These are phyloP conservation scores for Ctenomys sociabilis DNA, from an alignment of 2,113 vertebrate species.

Conservation along the genomic window DNA sequence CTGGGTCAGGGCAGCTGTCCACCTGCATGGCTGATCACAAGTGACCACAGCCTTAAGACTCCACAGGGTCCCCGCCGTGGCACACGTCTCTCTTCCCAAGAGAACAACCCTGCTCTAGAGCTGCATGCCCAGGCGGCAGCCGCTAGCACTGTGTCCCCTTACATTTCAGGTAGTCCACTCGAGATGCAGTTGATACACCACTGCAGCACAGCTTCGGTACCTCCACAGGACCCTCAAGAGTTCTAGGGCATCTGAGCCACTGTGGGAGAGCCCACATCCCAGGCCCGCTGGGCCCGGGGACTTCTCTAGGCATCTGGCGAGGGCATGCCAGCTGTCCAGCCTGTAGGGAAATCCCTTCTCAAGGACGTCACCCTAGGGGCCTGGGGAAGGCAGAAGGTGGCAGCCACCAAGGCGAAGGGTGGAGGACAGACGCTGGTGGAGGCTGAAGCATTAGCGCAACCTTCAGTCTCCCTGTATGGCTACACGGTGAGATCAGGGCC, in stretches of 20 bases:
- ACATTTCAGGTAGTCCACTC: neutral
- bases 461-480: neutral
- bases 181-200: neutral
- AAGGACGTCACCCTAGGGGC: neutral
- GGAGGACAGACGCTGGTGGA: accelerated
- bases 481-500: neutral
- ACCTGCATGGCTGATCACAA: accelerated
- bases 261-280: neutral
- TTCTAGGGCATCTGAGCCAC: accelerated
- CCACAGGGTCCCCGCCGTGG: accelerated
- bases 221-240: accelerated
- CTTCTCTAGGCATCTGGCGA: neutral
- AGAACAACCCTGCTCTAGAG: neutral
- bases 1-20: neutral
- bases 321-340: neutral
- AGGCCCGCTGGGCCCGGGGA: neutral
- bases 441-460: too few species aligned
- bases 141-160: accelerated
- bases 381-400: neutral
- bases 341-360: neutral
- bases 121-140: neutral
- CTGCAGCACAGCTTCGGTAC: accelerated
- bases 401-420: neutral
- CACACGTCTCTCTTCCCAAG: accelerated
- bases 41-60: neutral